Conservation (phyloP, 1,140 invertebrate genomes). For the Neodiprion fabricii region DNA sequence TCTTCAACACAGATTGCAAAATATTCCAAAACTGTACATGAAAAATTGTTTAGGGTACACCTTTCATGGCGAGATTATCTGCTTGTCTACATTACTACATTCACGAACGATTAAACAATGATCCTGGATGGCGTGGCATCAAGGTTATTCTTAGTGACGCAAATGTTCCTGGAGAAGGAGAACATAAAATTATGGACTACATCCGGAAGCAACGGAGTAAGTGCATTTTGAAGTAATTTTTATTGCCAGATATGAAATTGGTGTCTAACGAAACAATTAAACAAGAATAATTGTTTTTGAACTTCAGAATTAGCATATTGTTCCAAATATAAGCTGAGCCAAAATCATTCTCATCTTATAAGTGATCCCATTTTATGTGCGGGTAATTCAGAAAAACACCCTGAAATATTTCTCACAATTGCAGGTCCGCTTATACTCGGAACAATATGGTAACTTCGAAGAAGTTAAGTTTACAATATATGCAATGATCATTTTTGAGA, state of each 20-base stretch:
- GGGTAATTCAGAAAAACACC: too few relatives aligned
- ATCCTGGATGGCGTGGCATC: conserved; percentile 94
- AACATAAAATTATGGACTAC: conserved; percentile 99
- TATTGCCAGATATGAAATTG: conserved; percentile 3
- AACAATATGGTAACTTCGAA: too few relatives aligned
- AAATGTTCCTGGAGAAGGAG: conserved; percentile 97
- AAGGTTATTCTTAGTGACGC: conserved; percentile 98
- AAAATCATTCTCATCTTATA: too few relatives aligned
- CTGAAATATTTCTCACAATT: too few relatives aligned
- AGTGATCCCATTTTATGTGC: too few relatives aligned
- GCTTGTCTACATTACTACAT: conserved; percentile 96
- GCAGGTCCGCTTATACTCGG: too few relatives aligned
- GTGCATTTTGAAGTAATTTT: conserved; percentile 21
- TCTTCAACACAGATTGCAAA: neutral
- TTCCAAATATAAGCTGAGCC: too few relatives aligned
- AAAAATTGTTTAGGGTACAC: conserved; percentile 77
- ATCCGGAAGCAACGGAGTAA: conserved; percentile 91
- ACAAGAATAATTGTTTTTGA: conserved; percentile 13
- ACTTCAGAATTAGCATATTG: neutral
- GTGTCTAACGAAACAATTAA: neutral
- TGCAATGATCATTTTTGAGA: too few relatives aligned
- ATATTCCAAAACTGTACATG: neutral
- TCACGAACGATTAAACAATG: conserved; percentile 91
- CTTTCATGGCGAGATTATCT: conserved; percentile 96
- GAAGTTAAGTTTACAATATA: too few relatives aligned